Conservation (phyloP, 30 jellyfish, hydroid and myxozoan species). For the Aurelia sp. region DNA sequence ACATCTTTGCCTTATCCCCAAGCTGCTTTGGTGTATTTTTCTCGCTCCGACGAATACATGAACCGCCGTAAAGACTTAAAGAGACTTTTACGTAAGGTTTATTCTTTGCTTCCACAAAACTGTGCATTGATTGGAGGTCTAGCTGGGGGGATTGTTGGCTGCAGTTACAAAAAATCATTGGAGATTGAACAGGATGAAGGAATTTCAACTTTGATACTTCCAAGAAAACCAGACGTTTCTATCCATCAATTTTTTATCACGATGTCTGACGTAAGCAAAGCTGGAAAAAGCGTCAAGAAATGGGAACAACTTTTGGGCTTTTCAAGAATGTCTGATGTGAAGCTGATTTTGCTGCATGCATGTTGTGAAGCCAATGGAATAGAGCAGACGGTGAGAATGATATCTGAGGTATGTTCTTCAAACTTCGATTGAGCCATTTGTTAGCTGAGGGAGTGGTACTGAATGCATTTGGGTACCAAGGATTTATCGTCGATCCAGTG, state of each 20-base stretch:
- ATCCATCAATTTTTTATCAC: conserved; percentile 32
- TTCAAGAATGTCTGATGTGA: conserved; percentile 17
- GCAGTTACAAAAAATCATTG: background rate
- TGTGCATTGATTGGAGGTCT: conserved; percentile 44
- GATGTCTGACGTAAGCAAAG: conserved; percentile 16
- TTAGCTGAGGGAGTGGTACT: too few relatives aligned
- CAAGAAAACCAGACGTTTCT: conserved; percentile 17
- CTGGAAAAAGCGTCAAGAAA: conserved; percentile 18
- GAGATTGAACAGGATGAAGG: conserved; percentile 63
- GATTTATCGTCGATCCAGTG: too few relatives aligned
- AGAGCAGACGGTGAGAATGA: conserved; percentile 34
- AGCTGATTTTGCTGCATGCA: conserved; percentile 59
- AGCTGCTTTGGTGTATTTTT: conserved; percentile 45
- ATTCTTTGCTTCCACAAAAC: conserved; percentile 19
- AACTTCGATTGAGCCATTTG: too few relatives aligned
- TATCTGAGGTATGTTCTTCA: conserved; percentile 39
- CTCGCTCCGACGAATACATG: conserved; percentile 44
- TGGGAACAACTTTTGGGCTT: conserved; percentile 9
- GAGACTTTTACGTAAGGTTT: background rate
- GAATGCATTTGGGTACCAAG: too few relatives aligned
- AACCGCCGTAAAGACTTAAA: conserved; percentile 8
- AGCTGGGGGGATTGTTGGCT: conserved; percentile 74
- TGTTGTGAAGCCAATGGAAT: conserved; percentile 45
- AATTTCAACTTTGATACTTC: conserved; percentile 49
- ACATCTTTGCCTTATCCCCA: conserved; percentile 24